Percentiles rank a stretch among this genome's conserved stretches.
These are phyloP conservation scores for Melipona bicolor DNA, from an alignment of 2,888 invertebrate species.

Conservation along the genomic window DNA sequence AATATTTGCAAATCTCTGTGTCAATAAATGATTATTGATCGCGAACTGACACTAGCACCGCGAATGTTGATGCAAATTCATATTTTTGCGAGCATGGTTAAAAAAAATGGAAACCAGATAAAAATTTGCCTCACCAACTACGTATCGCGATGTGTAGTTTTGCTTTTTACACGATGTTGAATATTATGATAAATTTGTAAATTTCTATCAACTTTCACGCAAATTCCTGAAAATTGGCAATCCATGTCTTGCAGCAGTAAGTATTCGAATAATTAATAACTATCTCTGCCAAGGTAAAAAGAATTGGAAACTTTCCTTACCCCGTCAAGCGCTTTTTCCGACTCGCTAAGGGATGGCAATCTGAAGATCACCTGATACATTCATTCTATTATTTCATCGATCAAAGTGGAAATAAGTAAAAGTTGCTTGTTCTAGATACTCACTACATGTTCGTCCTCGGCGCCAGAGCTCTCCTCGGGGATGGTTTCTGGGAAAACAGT, in stretches of 20 bases:
- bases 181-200: too few species aligned
- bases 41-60: background rate
- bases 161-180: too few species aligned
- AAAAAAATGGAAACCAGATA: too few species aligned
- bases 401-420: background rate
- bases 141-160: too few species aligned
- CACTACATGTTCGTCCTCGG: conserved; percentile 96
- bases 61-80: too few species aligned
- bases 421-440: conserved; percentile 66
- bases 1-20: background rate
- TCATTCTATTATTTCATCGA: conserved; percentile 25
- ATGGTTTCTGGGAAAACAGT: conserved; percentile 96
- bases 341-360: conserved; percentile 90
- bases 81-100: too few species aligned
- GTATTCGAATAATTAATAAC: background rate
- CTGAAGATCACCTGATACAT: conserved; percentile 90
- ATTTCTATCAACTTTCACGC: too few species aligned
- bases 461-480: conserved; percentile 96
- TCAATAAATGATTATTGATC: too few species aligned
- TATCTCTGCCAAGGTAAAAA: background rate
- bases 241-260: too few species aligned
- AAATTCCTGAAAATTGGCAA: too few species aligned
- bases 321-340: conserved; percentile 86
- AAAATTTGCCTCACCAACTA: too few species aligned
- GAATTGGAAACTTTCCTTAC: conserved; percentile 88